Evolutionary conservation across 2,113 vertebrate genomes (phyloP), one percentile per base, ranked within the genome.

Genomic region (Gobiocypris rarus): DNA sequence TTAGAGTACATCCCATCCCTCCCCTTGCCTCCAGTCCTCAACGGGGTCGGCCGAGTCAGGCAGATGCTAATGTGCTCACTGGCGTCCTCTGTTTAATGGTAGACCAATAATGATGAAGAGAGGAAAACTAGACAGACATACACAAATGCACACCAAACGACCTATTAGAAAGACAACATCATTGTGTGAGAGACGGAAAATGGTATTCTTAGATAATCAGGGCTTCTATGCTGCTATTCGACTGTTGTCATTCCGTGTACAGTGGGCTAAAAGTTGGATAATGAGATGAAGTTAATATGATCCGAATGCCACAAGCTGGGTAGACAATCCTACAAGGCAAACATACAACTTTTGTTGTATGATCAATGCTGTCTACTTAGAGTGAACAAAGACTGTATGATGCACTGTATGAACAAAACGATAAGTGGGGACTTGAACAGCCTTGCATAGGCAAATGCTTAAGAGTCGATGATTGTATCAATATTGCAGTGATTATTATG

Each of bases 1-100:
- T 90, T 88, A 89, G 78, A 81, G 82, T 88, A 70, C 43, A 79
- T 84, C 70, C 52, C n/a, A 10, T n/a, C 69, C 85, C 77, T 77
- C 80, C 86, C 87, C 84, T 82, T 78, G 79, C 75, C 71, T 41
- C 58, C 58, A 31, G 10, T 45, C 52, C 34, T 59, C 28, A 0
- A 41, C 22, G 11, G 70, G 52, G 56, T 24, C 50, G 22, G 41
- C 74, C 34, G 9, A 61, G 50, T 31, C 74, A 82, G 54, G 52
- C 75, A 82, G 41, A 81, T 17, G 17, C 50, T 80, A 81, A 86
- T 85, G 54, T 52, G 58, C 43, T 24, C 22, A 17, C 77, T 84
- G 86, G 76, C 54, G 38, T 88, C 83, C 63, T 65, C 15, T 28
- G 24, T 63, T 56, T 73, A 85, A 82, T 50, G 69, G 58, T 78